Base-by-base conservation (phyloP, 2,797 vertebrate genomes). In the Hypotaenidia philippensis region DNA sequence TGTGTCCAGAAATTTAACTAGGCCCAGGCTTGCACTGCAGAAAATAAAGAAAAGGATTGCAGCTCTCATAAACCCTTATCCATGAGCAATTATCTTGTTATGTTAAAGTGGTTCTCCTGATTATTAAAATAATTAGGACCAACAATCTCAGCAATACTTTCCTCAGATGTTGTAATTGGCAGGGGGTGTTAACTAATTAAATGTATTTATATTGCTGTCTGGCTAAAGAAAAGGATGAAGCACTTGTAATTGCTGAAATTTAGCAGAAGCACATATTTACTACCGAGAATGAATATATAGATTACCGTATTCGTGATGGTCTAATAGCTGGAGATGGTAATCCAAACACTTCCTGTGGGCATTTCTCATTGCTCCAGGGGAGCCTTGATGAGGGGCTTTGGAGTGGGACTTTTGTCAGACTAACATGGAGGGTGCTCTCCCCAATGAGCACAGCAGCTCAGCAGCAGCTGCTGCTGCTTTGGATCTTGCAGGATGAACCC, bases 61-160 rank as follows among this genome's bases (percentile, higher is more conserved):
- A 83, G 89, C 94, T 93, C 95, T 96, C 74, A 63, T 70, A 96
- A 95, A 90, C 82, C 90, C 82, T 93, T 95, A 94, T 95, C 95
- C 93, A 89, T 55, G 89, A 96, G 93, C 97, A 96, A 97, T 97
- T 96, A 95, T 97, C 94, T 96, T 97, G 88, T 94, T 97, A 97
- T 87, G 87, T 93, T 93, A 97, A 91, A 97, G 92, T 96, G 91
- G 90, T 95, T 97, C 96, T 97, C 92, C 94, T 97, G 95, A 98
- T 97, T 97, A 97, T 97, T 98, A 97, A 97, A 97, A 97, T 97
- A 97, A 97, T 98, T 97, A 96, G 93, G 93, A 92, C 95, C 95
- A 96, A 97, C 92, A 93, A 96, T 97, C 94, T 97, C 97, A 81
- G 80, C 94, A 86, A 92, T 93, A 93, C 87, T 95, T 96, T 95